Evolutionary conservation across 1,140 invertebrate species (phyloP), one percentile per base, ranked within the genome.

Genomic region (Sitophilus oryzae): DNA sequence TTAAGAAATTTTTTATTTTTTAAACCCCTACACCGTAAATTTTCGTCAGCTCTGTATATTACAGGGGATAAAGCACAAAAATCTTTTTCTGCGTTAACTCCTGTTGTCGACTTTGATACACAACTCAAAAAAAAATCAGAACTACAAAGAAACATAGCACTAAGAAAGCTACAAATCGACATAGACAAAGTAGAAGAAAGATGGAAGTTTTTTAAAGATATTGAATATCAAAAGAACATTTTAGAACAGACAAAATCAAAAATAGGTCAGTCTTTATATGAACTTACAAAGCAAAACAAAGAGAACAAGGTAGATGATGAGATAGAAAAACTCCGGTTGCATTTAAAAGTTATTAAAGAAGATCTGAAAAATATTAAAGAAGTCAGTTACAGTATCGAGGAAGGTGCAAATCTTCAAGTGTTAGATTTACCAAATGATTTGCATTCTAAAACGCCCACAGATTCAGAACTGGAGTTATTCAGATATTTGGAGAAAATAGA

Each of bases 391-490:
- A 74, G 76, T 11, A 62, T 86, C 36, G 81, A 86, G 62, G 81
- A 84, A 62, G 69, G 70, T 44, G 73, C 82, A 0, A 71, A 82
- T 4, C 44, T 78, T 14, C 70, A 76, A 66, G 65, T 74, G 43
- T 71, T 88, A 35, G 75, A 74, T 62, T 61, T 89, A 41, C 86
- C 87, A 0, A 88, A 85, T 64, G 58, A 66, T 45, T 60, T 88
- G 16, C 80, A 88, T 70, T 47, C 68, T n/a, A 71, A 69, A 37
- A 86, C 84, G 20, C 83, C 85, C 2, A 21, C 62, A 16, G 36
- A 62, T 2, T 52, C 67, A 38, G 62, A 73, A 21, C 18, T 70
- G n/a, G 56, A 82, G 58, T 30, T 83, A 15, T 74, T 74, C 60
- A 71, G 55, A 20, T 66, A 75, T 61, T 65, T 72, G 16, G 56